A percentile compares a stretch with the other conserved stretches of the same genome.
phyloP scores from a whole-genome alignment of 2,797 vertebrate genomes.

The Scomberomorus guttatus region DNA sequence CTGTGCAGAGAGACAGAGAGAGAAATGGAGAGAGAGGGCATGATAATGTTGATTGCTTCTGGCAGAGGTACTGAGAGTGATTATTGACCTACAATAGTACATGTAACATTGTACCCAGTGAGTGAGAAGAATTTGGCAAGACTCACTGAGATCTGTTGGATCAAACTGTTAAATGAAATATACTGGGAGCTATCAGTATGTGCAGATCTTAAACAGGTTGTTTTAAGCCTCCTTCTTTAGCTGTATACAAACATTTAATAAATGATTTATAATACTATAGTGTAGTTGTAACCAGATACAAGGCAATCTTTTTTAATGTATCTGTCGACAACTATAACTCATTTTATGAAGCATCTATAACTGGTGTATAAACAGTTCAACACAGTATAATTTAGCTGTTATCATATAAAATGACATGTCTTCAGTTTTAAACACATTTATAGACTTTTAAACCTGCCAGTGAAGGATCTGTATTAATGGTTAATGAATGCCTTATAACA shows the following conservation, averaged over 20 bases:
- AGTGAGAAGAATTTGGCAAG: conserved; percentile 49
- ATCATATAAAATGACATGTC: not conserved
- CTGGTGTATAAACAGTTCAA: no score
- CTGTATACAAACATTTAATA: not conserved
- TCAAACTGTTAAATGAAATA: not conserved
- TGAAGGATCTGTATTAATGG: not conserved
- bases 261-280: no score
- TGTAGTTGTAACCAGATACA: no score
- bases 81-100: conserved; percentile 4
- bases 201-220: no score
- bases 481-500: no score
- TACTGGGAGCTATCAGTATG: no score
- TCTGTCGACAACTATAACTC: no score
- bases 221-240: not conserved
- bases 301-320: no score
- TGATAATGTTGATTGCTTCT: conserved; percentile 9
- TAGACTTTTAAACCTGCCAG: not conserved
- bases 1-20: conserved; percentile 4
- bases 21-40: conserved; percentile 1
- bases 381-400: no score
- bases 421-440: not conserved
- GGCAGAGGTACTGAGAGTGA: conserved; percentile 59
- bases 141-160: no score
- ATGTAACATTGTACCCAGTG: conserved; percentile 38
- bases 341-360: no score